Base-by-base conservation (phyloP, 2,888 invertebrate species). In the Odontocolon sp. region DNA sequence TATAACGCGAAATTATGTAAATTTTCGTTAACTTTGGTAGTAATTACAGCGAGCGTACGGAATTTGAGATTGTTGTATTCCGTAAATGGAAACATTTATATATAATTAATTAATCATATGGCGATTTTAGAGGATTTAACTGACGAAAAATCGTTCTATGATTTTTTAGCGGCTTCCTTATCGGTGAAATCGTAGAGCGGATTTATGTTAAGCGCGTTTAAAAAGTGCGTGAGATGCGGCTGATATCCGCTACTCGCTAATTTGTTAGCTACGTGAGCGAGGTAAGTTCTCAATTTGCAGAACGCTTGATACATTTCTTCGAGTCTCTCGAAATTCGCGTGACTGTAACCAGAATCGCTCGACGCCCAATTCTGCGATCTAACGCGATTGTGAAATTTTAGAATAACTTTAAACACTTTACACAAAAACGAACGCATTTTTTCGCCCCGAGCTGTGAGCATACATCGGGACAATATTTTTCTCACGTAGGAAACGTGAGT, bases 401-500 rank as follows among this genome's bases (percentile, higher is more conserved):
- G 87, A 36, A 95, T 94, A 4, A 95, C 93, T 56, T 93, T 93
- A 83, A 96, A 95, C 14, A 95, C 94, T 87, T 94, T 94, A 66
- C 94, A 93, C 33, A 96, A 91, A 0, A 94, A 92, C 81, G 94
- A 94, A 88, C 94, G 93, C 33, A 96, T 93, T 1, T 94, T 94
- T 26, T 92, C 92, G 28, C 95, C 94, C 61, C 94, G 92, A 68
- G 94, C 93, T 82, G 95, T 96, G 2, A 96, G 88, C 82, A 96
- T 92, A 81, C 96, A 96, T 82, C 96, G 91, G 61, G 95, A 95
- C 38, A 95, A 88, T 38, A 96, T 93, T 80, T 94, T 94, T 88
- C 96, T 96, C 2, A 96, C 92, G 85, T 96, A 96, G 0, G 91
- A 91, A 6, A 94, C 94, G 82, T 96, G 96, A 21, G 94, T 93